These are phyloP conservation scores for Standfussiana lucernea DNA, from an alignment of 2,888 invertebrate genomes.

Conservation along the genomic window DNA sequence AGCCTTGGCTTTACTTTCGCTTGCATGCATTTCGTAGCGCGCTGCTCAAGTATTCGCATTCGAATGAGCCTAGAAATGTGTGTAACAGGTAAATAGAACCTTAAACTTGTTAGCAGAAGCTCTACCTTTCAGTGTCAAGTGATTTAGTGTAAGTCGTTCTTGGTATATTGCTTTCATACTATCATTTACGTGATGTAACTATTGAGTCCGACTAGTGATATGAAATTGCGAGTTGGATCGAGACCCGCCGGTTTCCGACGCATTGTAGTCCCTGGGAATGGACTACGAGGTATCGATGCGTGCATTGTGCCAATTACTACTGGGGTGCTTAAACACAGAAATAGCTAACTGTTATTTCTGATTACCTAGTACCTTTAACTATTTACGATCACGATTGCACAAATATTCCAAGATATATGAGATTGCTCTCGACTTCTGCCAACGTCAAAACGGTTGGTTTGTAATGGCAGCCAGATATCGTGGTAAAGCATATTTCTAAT, in stretches of 20 bases:
- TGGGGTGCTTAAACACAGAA: conserved; percentile 67
- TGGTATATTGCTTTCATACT: conserved; percentile 72
- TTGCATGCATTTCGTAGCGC: conserved; percentile 74
- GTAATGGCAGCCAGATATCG: conserved; percentile 35
- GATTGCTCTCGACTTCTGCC: conserved; percentile 38
- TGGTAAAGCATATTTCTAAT: conserved; percentile 60
- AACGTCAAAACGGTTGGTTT: conserved; percentile 12
- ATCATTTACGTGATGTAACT: conserved; percentile 88
- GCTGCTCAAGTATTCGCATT: conserved; percentile 77
- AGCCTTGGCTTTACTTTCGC: conserved; percentile 84
- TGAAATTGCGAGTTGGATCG: conserved; percentile 77
- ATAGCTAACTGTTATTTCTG: conserved; percentile 73
- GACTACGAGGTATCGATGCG: conserved; percentile 66
- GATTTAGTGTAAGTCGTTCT: conserved; percentile 70
- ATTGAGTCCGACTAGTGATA: conserved; percentile 81
- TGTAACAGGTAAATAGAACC: conserved; percentile 70
- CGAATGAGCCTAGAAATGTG: conserved; percentile 71
- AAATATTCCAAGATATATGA: conserved; percentile 33
- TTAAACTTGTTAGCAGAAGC: conserved; percentile 69
- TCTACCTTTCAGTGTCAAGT: conserved; percentile 66
- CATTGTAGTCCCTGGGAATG: conserved; percentile 80
- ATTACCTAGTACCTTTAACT: conserved; percentile 54
- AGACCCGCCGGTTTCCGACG: conserved; percentile 74
- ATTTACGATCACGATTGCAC: conserved; percentile 62
- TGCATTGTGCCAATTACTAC: conserved; percentile 73